Evolutionary conservation across 2,888 invertebrate genomes (phyloP).

Genomic region (Agriopis marginaria): DNA sequence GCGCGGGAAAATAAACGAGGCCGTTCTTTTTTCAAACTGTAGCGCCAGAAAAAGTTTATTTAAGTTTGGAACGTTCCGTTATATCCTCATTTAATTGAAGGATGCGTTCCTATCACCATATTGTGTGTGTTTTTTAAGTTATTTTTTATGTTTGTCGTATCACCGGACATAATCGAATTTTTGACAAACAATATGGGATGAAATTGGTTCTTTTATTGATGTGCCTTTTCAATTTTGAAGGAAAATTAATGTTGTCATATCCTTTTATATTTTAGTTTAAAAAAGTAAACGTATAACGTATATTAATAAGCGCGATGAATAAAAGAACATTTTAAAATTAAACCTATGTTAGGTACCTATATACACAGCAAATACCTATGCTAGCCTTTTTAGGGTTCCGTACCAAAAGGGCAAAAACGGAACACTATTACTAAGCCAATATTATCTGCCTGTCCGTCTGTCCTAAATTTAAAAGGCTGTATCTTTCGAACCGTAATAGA

Average conservation of each 20-base stretch:
- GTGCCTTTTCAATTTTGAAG: slow-evolving; percentile 66
- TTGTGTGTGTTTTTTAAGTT: slow-evolving; percentile 51
- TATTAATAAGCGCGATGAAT: neutral
- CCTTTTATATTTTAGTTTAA: slow-evolving; percentile 16
- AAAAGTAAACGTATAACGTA: slow-evolving; percentile 18
- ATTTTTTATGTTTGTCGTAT: slow-evolving; percentile 70
- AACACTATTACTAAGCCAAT: too few relatives aligned
- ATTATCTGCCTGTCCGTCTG: too few relatives aligned
- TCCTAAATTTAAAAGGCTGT: too few relatives aligned
- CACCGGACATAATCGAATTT: slow-evolving; percentile 80
- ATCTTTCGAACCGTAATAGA: too few relatives aligned
- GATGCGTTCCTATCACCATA: slow-evolving; percentile 63
- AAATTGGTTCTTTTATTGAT: slow-evolving; percentile 81
- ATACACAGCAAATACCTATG: too few relatives aligned
- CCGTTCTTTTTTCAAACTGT: slow-evolving; percentile 63
- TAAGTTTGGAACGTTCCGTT: slow-evolving; percentile 74
- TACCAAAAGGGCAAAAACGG: too few relatives aligned
- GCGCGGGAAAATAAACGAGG: slow-evolving; percentile 79
- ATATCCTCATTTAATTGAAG: slow-evolving; percentile 72
- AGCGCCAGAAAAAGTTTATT: slow-evolving; percentile 74
- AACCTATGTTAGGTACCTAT: too few relatives aligned
- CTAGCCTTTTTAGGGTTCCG: too few relatives aligned
- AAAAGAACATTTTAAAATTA: neutral
- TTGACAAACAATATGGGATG: slow-evolving; percentile 81
- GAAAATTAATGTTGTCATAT: slow-evolving; percentile 65